These are phyloP conservation scores for Netelia inedita DNA, from an alignment of 2,888 invertebrate species.

Conservation along the genomic window DNA sequence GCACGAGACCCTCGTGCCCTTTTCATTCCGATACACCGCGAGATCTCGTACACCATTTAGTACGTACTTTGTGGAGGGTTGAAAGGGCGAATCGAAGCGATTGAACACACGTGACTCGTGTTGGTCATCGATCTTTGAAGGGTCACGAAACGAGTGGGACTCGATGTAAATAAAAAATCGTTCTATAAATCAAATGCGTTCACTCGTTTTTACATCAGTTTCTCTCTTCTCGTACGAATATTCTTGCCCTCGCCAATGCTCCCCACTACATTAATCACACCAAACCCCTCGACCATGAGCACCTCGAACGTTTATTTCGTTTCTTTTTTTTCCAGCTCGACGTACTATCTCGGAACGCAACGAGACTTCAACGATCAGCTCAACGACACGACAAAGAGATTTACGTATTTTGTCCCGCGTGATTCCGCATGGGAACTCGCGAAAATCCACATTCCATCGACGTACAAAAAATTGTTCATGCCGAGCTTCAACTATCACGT, in stretches of 20 bases:
- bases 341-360: slow-evolving; percentile 91
- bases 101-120: not conserved
- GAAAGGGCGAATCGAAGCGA: slow-evolving; percentile 12
- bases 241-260: too few species aligned
- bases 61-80: slow-evolving; percentile 21
- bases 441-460: slow-evolving; percentile 91
- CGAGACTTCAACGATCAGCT: slow-evolving; percentile 92
- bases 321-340: slow-evolving; percentile 88
- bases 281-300: not conserved
- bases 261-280: not conserved
- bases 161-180: not conserved
- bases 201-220: slow-evolving; percentile 12
- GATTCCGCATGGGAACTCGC: slow-evolving; percentile 95
- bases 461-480: slow-evolving; percentile 94
- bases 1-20: not conserved
- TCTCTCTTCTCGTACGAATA: not conserved
- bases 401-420: slow-evolving; percentile 96
- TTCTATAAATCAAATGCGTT: slow-evolving; percentile 3
- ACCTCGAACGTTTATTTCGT: slow-evolving; percentile 1
- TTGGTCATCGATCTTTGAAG: slow-evolving; percentile 26
- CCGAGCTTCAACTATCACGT: slow-evolving; percentile 93
- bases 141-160: not conserved
- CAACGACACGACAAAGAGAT: slow-evolving; percentile 91
- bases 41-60: slow-evolving; percentile 16
- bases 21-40: not conserved